Percentiles rank a stretch among this genome's conserved stretches.
Conservation (phyloP, 2,113 vertebrate species). For the Protobothrops flavoviridis region DNA sequence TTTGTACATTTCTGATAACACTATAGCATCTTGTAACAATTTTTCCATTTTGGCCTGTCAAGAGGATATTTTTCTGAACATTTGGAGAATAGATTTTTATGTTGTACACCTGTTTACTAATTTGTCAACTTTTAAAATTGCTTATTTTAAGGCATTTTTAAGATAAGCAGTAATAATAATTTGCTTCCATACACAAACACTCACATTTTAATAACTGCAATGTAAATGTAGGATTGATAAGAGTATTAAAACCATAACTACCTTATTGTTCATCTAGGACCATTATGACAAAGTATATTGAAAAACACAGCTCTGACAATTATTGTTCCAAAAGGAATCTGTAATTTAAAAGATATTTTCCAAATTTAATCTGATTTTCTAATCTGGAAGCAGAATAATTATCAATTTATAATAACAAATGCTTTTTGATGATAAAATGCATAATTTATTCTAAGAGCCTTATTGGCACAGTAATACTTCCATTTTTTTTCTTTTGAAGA, state of each 20-base stretch:
- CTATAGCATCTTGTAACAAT: background rate
- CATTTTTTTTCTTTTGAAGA: background rate
- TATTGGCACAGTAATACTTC: background rate
- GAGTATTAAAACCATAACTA: background rate
- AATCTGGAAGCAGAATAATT: background rate
- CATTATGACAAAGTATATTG: background rate
- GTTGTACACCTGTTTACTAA: background rate
- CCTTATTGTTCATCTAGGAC: background rate
- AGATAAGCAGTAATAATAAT: background rate
- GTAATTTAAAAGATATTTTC: background rate
- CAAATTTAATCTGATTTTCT: background rate
- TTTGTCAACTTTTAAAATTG: background rate
- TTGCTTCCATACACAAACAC: slow-evolving; percentile 10
- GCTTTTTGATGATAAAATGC: background rate
- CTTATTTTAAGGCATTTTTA: background rate
- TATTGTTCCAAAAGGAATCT: background rate
- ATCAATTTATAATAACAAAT: background rate
- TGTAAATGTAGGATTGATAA: background rate
- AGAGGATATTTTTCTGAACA: background rate
- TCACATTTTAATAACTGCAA: slow-evolving; percentile 15
- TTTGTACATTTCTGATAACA: background rate
- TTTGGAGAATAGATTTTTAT: background rate
- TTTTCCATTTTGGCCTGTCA: background rate
- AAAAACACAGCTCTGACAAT: background rate
- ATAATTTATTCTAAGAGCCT: background rate